Percentiles rank a stretch among this genome's conserved stretches.
Evolutionary conservation across 2,113 vertebrate genomes (phyloP).

Genomic region (Myotis davidii): DNA sequence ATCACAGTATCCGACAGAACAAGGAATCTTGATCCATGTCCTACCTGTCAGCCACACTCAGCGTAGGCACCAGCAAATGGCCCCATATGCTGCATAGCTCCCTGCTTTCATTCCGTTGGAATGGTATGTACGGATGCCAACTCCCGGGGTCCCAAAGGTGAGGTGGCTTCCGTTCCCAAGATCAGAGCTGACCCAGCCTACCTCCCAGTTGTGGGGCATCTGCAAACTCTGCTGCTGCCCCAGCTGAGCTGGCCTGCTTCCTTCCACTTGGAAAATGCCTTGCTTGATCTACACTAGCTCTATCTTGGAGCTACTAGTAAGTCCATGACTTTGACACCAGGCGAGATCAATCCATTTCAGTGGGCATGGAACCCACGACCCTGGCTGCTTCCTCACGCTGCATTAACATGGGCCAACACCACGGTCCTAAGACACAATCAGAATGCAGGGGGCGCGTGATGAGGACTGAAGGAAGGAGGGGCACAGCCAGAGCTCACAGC

Average conservation of each 20-base stretch:
- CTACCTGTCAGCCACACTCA: not conserved
- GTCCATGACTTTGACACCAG: not conserved
- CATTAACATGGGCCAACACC: fast-evolving
- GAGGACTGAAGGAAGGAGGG: fast-evolving
- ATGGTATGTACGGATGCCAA: not conserved
- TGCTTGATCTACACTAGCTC: not conserved
- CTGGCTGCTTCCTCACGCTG: not conserved
- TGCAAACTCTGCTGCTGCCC: not conserved
- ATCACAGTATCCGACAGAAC: not conserved
- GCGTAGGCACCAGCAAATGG: not conserved
- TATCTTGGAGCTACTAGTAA: not conserved
- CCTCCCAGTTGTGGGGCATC: fast-evolving
- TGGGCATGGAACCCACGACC: fast-evolving
- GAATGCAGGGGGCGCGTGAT: fast-evolving
- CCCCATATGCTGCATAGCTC: fast-evolving
- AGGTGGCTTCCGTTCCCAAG: not conserved
- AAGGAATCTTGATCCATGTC: not conserved
- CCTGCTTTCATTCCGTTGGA: not conserved
- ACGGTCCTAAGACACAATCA: fast-evolving
- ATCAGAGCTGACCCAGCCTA: too few species aligned
- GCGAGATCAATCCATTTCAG: not conserved
- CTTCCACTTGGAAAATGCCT: not conserved
- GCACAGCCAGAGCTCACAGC: not conserved
- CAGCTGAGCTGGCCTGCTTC: not conserved
- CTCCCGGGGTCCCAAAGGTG: not conserved